A percentile compares a stretch with the other conserved stretches of the same genome.
These are phyloP conservation scores for Leptura quadrifasciata DNA, from an alignment of 2,888 invertebrate species.

Conservation along the genomic window DNA sequence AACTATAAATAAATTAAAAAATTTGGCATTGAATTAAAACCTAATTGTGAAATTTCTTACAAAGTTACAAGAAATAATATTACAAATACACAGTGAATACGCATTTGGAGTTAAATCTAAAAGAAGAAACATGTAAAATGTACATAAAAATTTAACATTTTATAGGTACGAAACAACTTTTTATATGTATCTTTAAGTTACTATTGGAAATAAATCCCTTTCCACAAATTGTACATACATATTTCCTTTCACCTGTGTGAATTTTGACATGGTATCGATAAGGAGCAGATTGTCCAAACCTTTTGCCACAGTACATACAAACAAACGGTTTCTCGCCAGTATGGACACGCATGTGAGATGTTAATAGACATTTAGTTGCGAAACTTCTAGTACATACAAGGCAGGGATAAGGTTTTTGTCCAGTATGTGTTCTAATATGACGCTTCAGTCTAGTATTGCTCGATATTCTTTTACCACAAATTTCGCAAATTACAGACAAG, in stretches of 20 bases:
- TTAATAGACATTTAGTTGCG: conserved; percentile 77
- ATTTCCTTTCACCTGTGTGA: conserved; percentile 77
- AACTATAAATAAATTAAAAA: no score
- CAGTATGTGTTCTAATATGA: conserved; percentile 75
- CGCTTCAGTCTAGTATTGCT: conserved; percentile 62
- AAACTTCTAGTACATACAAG: conserved; percentile 73
- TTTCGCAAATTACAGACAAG: conserved; percentile 70
- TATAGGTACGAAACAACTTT: conserved; percentile 58
- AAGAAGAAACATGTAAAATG: neutral
- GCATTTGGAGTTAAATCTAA: neutral
- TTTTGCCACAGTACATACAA: conserved; percentile 59
- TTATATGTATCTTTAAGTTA: conserved; percentile 60
- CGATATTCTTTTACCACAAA: conserved; percentile 61
- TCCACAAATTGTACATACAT: conserved; percentile 66
- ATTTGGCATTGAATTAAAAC: no score
- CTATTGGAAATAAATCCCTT: conserved; percentile 55
- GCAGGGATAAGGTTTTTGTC: conserved; percentile 73
- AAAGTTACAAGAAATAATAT: no score
- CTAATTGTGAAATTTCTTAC: no score
- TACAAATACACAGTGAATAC: neutral
- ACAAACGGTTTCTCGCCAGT: conserved; percentile 64
- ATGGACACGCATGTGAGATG: conserved; percentile 65
- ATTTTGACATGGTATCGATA: conserved; percentile 78
- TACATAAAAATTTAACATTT: conserved; percentile 32
- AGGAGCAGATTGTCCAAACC: conserved; percentile 76